Evolutionary conservation across 2,113 vertebrate species (phyloP), one percentile per base, ranked within the genome.

Genomic region (Felis catus): DNA sequence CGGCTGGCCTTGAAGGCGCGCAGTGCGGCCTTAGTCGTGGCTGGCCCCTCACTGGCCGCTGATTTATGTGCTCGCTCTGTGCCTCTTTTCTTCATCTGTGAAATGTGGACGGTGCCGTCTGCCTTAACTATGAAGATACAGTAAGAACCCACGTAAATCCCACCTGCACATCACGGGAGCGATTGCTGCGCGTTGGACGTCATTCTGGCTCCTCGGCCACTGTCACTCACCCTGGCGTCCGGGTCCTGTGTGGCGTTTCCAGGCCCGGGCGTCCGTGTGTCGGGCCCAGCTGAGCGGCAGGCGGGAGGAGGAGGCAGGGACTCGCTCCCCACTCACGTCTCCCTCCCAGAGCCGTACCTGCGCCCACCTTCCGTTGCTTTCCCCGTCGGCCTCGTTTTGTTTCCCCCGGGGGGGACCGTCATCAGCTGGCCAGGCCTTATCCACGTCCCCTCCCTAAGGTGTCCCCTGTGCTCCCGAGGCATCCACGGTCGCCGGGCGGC

Each of bases 211-310:
- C 23, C 1, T 1, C 13, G 66, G 66, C 66, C 48, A 21, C 23
- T 1, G 1, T 36, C 7, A 11, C 3, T 9, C 29, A 9, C 55
- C 55, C 16, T 0, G 21, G 58, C 21, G 3, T 61, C 58, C 4
- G 58, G 74, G 45, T 48, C 45, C 63, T 4, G 3, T 61, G 16
- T 15, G 4, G 39, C 5, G 63, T 14, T 27, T 16, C 81, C 79
- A 51, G 63, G 51, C 31, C 71, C 4, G 25, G 5, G 21, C 4
- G 31, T 71, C 79, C 21, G 21, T 23, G 58, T 3, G 58, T 61
- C 58, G 7, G 7, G 58, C 21, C 58, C 58, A 61, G 58, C 21
- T 21, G 58, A 61, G 51, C 14, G 13, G 76, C 36, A 9, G 21
- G 80, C 27, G 4, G 80, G 53, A 19, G n/a, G 16, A 36, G 8